Evolutionary conservation across 2,797 vertebrate genomes (phyloP).

Genomic region (Triplophysa bombifrons): DNA sequence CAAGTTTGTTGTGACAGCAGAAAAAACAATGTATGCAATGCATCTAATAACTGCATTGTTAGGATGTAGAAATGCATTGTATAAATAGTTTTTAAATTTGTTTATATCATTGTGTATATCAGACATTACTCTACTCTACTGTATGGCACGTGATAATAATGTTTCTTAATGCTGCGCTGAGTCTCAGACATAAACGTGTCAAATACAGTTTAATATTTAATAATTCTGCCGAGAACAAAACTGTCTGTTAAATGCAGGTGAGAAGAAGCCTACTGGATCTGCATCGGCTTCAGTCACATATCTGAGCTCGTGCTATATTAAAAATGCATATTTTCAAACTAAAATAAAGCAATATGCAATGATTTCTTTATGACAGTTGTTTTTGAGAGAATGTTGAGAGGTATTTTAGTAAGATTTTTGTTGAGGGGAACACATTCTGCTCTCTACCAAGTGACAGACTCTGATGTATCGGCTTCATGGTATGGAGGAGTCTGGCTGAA

Average conservation of each 20-base stretch:
- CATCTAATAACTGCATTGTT: not conserved
- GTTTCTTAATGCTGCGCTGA: not conserved
- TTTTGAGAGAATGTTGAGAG: no score
- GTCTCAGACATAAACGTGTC: not conserved
- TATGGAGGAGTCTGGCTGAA: conserved; percentile 22
- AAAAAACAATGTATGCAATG: not conserved
- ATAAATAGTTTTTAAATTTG: no score
- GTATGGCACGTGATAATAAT: not conserved
- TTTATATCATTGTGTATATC: no score
- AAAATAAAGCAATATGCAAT: no score
- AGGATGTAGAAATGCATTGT: no score
- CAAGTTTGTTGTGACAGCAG: not conserved
- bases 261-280: not conserved
- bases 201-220: not conserved
- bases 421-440: conserved; percentile 11
- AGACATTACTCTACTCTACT: no score
- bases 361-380: no score
- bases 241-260: not conserved
- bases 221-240: not conserved
- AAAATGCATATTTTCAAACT: no score
- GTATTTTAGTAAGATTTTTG: no score
- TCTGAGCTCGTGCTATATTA: no score
- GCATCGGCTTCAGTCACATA: not conserved
- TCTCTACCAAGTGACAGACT: not conserved
- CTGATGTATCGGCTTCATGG: not conserved